Conservation (phyloP, 2,797 vertebrate species). For the Ispidina picta region DNA sequence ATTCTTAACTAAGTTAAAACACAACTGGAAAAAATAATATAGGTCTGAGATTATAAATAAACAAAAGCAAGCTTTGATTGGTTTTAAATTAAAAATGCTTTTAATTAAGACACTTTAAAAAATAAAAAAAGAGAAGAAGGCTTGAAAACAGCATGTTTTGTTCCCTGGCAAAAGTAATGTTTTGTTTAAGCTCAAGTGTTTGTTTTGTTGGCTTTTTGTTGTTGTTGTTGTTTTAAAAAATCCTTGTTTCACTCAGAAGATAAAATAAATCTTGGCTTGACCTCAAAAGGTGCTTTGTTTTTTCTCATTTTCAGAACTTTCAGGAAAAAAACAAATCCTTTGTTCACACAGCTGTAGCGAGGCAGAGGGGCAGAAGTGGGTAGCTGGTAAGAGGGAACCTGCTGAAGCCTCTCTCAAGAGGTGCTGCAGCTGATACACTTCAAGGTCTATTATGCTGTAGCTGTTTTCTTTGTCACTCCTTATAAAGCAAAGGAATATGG, state of each 20-base stretch:
- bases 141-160: background rate
- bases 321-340: background rate
- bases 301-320: background rate
- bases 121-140: too few species aligned
- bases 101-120: background rate
- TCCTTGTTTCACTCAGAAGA: background rate
- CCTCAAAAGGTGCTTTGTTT: slow-evolving; percentile 13
- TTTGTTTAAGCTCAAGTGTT: background rate
- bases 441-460: background rate
- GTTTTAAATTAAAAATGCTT: background rate
- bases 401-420: slow-evolving; percentile 6
- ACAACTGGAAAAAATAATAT: background rate
- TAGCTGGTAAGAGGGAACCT: background rate
- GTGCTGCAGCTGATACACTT: background rate
- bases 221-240: background rate
- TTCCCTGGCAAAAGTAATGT: background rate
- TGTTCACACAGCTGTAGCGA: background rate
- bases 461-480: background rate
- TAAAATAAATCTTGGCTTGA: slow-evolving; percentile 10
- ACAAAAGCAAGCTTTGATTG: background rate
- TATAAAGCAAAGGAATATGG: background rate
- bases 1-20: background rate
- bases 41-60: background rate
- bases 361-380: background rate
- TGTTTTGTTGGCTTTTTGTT: too few species aligned